Evolutionary conservation across 2,113 vertebrate genomes (phyloP), one percentile per base, ranked within the genome.

Genomic region (Cebus imitator): DNA sequence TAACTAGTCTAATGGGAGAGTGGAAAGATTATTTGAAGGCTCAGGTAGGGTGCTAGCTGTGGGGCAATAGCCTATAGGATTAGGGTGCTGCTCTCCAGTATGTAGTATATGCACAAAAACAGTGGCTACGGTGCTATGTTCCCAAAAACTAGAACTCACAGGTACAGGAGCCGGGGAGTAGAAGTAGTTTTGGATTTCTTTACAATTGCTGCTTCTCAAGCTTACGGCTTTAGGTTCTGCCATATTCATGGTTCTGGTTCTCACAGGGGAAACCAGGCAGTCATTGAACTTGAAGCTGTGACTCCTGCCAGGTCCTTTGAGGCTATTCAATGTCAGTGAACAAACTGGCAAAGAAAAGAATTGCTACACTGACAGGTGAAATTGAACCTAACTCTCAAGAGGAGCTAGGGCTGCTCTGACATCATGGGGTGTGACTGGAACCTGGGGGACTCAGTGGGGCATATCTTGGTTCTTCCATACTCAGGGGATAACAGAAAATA

Each of bases 321-420:
- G 37, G 30, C 45, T 73, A 27, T 70, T 94, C 58, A 64, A 8
- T 85, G 66, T 89, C 35, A 66, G 64, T 88, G 40, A 55, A 85
- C 70, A 55, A 86, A 86, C 21, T 80, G 68, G 17, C 57, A 94
- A 83, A 89, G 30, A n/a, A 96, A 93, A 81, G 9, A 85, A 91
- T 78, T 35, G 30, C 43, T 89, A 52, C 43, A 23, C 25, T 84
- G 50, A 72, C 93, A 58, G 76, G 5, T 10, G 68, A 55, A 83
- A 55, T 45, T 35, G 43, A 43, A 18, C 25, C 7, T 70, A 35
- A 58, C 70, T 58, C 58, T n/a, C 75, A 55, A 8, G 50, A 90
- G 20, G 25, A 86, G 66, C 30, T n/a, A 55, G 50, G 14, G 9
- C 45, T 87, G 30, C 18, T 86, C 13, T 61, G 66, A 32, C 0